Evolutionary conservation across 2,113 vertebrate genomes (phyloP), one percentile per base, ranked within the genome.

Genomic region (Monarcha castaneiventris): DNA sequence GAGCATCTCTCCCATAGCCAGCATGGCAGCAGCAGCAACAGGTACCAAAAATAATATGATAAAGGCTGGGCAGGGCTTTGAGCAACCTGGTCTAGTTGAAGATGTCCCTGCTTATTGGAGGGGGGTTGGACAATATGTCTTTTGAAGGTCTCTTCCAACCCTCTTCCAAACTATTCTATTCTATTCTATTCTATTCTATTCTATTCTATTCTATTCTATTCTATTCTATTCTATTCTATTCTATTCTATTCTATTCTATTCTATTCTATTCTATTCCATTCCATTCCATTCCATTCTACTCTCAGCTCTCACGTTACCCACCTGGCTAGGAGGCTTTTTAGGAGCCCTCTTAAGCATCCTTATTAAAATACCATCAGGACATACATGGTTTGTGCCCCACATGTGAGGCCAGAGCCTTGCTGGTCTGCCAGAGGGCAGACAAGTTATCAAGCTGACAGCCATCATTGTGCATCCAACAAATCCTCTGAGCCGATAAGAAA

Each of bases 401-500:
- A 0, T 5, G 29, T 43, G 68, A 76, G 32, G 37, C 37, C 37
- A 37, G 37, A 37, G 49, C 49, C 29, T 49, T 11, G 49, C 54
- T 25, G n/a, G n/a, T 56, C 81, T 67, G 56, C 87, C 56, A 20
- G 62, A 83, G 48, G 56, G 58, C 58, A 84, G 89, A 30, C 23
- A 35, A 59, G n/a, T 16, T 23, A 37, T 22, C 51, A 52, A 52
- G 51, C 51, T 97, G 94, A 92, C 96, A 97, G 90, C 83, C 95
- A 80, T 96, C 95, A 87, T 1, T 83, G 79, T 82, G 76, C 49
- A 48, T 84, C 86, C 93, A 87, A 94, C 80, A 94, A 94, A 94
- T 80, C 95, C 91, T 30, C 32, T 4, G 32, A 62, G 32, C 63
- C 1, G 5, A 83, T 89, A 95, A 97, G 95, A n/a, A 86, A 96